Evolutionary conservation across 2,797 vertebrate species (phyloP).

Genomic region (Austrolebias charrua): DNA sequence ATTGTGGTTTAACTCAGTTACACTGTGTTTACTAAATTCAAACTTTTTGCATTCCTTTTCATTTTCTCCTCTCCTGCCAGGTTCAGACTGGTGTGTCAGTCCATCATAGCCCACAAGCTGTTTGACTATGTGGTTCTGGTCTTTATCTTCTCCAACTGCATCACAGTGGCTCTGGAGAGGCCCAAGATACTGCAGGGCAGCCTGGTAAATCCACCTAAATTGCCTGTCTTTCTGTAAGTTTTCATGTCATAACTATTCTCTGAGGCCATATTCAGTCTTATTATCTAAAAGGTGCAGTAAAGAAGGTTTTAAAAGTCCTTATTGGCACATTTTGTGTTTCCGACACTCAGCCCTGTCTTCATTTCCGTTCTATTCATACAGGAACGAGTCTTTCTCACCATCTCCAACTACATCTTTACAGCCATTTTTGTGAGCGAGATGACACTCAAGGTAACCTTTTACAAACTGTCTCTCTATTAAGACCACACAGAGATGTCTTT

Average conservation of each 20-base stretch:
- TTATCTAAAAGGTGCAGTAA: conserved; percentile 38
- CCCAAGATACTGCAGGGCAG: conserved; percentile 92
- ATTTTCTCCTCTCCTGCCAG: conserved; percentile 61
- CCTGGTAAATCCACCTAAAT: conserved; percentile 78
- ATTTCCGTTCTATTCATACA: conserved; percentile 51
- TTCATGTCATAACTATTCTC: conserved; percentile 18
- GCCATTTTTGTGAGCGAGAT: conserved; percentile 97
- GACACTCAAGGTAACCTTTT: conserved; percentile 91
- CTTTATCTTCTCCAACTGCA: conserved; percentile 98
- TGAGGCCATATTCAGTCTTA: conserved; percentile 19
- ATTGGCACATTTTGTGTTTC: conserved; percentile 31
- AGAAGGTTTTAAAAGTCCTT: conserved; percentile 32
- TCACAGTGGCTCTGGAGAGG: conserved; percentile 95
- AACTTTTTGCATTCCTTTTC: too few species aligned
- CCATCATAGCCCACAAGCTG: conserved; percentile 93
- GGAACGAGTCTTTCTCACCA: conserved; percentile 96
- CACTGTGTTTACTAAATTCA: too few species aligned
- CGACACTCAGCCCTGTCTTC: conserved; percentile 20
- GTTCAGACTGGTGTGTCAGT: conserved; percentile 93
- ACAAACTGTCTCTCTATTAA: conserved; percentile 33
- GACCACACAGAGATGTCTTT: background rate
- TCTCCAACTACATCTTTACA: conserved; percentile 99
- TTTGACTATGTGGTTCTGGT: conserved; percentile 94
- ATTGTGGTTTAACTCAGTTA: too few species aligned
- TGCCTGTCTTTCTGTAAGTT: background rate